A percentile compares a stretch with the other conserved stretches of the same genome.
phyloP scores from a whole-genome alignment of 2,888 invertebrate genomes.

The Melanostoma scalare region DNA sequence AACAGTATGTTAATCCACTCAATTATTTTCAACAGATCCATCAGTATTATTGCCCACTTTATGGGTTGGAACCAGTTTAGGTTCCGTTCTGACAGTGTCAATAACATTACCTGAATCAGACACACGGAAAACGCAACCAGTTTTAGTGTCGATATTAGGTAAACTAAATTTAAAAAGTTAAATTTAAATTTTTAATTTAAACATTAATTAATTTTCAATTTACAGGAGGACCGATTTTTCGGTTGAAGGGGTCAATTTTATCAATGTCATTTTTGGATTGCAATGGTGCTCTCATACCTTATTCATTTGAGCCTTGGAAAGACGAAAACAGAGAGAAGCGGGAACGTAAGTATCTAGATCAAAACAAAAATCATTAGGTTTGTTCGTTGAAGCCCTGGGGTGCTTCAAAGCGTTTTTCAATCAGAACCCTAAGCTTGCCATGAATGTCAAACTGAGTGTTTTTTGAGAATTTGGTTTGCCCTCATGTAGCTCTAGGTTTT shows the following conservation, averaged over 20 bases:
- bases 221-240: slow-evolving; percentile 96
- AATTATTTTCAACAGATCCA: slow-evolving; percentile 86
- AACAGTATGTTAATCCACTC: neutral
- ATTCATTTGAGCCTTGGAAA: slow-evolving; percentile 95
- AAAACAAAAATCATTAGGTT: neutral
- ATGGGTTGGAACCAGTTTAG: slow-evolving; percentile 98
- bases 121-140: slow-evolving; percentile 91
- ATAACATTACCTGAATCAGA: slow-evolving; percentile 92
- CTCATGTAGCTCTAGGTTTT: no score
- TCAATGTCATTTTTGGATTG: slow-evolving; percentile 98
- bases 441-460: no score
- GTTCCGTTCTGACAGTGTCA: slow-evolving; percentile 96
- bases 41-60: slow-evolving; percentile 92
- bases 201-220: slow-evolving; percentile 74
- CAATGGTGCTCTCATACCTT: slow-evolving; percentile 94
- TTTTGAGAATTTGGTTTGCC: no score
- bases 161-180: slow-evolving; percentile 75
- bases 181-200: neutral
- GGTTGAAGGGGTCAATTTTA: slow-evolving; percentile 96
- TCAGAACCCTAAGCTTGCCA: no score
- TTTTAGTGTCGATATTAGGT: slow-evolving; percentile 94
- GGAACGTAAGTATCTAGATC: slow-evolving; percentile 80
- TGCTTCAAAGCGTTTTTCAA: no score
- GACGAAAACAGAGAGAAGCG: slow-evolving; percentile 87
- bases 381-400: neutral